Evolutionary conservation across 2,113 vertebrate species (phyloP), one percentile per base, ranked within the genome.

Genomic region (Spheniscus mendiculus): DNA sequence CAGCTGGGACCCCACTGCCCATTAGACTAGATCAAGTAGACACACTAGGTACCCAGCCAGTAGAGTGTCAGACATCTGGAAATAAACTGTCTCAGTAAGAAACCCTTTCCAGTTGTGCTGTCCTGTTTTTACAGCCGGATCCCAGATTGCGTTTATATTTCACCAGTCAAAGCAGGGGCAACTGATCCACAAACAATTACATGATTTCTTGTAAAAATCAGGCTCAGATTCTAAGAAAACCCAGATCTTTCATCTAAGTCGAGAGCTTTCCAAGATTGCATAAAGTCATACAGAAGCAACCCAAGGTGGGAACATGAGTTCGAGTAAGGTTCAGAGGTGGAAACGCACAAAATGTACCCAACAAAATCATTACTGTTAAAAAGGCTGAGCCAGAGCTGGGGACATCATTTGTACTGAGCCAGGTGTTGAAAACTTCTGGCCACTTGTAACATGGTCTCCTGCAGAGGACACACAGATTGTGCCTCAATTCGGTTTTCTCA

Each of bases 1-100:
- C 0, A 3, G 7, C 44, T 65, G 21, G 14, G 16, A 50, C 32
- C 9, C 9, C 21, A 27, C 21, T 1, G 3, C 21, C 17, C 22
- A 12, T 22, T 26, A 32, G 5, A 15, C 3, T 32, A 20, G 13
- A 17, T 50, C 20, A 30, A 36, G 20, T 27, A 50, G 25, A 50
- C 5, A 7, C 5, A 22, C 18, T 34, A 50, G 26, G 15, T 34
- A 65, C 10, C 26, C 22, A 45, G 32, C 3, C 32, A 65, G 42
- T 9, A 56, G 12, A 61, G 5, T 19, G 15, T 44, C 66, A 72
- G 22, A 50, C 10, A 29, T 20, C 27, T 34, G 36, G 27, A 7
- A 53, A 66, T 22, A 42, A 66, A 44, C 13, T 44, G 40, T 16
- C 58, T 59, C 58, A 23, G 7, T 23, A 59, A 59, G 34, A 36